Evolutionary conservation across 2,797 vertebrate species (phyloP).

Genomic region (Paratrypauchen microcephalus): DNA sequence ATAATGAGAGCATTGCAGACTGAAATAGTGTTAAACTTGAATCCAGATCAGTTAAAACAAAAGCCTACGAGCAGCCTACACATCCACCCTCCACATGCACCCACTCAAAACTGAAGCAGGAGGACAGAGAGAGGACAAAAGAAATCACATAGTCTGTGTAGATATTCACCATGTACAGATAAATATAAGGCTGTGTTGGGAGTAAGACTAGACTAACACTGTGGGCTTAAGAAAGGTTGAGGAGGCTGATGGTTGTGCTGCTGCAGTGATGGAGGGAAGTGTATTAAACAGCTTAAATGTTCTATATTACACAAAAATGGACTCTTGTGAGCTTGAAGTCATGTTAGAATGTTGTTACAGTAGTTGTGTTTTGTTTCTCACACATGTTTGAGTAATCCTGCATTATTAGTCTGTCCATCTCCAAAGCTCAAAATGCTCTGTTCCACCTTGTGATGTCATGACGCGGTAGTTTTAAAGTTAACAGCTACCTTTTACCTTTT

Average conservation of each 20-base stretch:
- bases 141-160: constrained; percentile 28
- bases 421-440: no score
- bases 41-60: constrained; percentile 19
- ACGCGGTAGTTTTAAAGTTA: no score
- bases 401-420: no score
- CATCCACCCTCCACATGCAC: constrained; percentile 49
- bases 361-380: no score
- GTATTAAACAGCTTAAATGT: no score
- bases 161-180: not conserved
- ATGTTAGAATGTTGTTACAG: no score
- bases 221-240: not conserved
- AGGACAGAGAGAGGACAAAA: constrained; percentile 26
- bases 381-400: no score
- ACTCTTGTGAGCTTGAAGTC: no score
- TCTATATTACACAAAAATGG: no score
- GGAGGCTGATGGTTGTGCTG: not conserved
- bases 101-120: constrained; percentile 48
- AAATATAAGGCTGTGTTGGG: not conserved
- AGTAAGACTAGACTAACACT: not conserved
- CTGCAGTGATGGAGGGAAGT: not conserved
- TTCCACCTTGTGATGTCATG: no score
- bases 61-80: constrained; percentile 54
- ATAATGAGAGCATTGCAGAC: not conserved
- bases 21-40: constrained; percentile 26
- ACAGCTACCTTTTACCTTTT: no score